Conservation (phyloP, 2,113 vertebrate species). For the Pimephales promelas region DNA sequence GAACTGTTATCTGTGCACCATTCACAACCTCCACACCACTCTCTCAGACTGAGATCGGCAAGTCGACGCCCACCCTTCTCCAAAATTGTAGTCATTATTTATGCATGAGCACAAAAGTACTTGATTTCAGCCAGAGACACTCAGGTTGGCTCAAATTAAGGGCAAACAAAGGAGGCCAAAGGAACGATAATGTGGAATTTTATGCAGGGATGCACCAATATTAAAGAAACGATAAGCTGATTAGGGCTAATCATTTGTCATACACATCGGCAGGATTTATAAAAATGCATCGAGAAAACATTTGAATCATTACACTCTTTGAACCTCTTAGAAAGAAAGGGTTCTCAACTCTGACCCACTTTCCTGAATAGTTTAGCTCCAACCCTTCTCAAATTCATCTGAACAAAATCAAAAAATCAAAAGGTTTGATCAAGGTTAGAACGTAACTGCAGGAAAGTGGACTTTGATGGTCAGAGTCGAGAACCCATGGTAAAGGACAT, state of each 20-base stretch:
- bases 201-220: background rate
- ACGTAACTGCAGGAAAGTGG: too few species aligned
- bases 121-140: conserved; percentile 53
- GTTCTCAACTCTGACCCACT: too few species aligned
- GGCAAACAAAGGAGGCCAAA: conserved; percentile 1
- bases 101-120: conserved; percentile 68
- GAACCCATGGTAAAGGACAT: too few species aligned
- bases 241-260: background rate
- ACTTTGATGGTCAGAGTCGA: too few species aligned
- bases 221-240: background rate
- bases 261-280: too few species aligned
- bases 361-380: too few species aligned
- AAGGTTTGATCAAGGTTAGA: too few species aligned
- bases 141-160: conserved; percentile 39
- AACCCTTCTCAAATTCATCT: too few species aligned
- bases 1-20: background rate
- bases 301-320: too few species aligned
- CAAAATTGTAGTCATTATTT: conserved; percentile 66
- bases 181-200: background rate
- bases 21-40: background rate
- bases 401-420: too few species aligned
- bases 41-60: conserved; percentile 58
- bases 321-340: too few species aligned
- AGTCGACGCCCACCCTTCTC: conserved; percentile 49
- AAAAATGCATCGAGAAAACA: too few species aligned